A percentile compares a stretch with the other conserved stretches of the same genome.
These are phyloP conservation scores for Tokudaia muenninki DNA, from an alignment of 2,797 vertebrate genomes.

Conservation along the genomic window DNA sequence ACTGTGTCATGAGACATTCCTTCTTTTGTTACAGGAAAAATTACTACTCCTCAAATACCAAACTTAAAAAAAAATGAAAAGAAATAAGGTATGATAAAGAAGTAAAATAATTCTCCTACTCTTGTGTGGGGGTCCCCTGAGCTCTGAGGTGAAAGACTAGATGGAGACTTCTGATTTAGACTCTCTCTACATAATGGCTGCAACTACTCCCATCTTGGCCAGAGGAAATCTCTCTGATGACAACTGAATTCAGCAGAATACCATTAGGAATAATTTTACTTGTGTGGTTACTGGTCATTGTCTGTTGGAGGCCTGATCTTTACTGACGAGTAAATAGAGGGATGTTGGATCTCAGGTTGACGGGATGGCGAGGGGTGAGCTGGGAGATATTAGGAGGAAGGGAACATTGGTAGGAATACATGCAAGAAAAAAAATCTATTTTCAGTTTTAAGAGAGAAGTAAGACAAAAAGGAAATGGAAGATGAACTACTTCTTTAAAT, in stretches of 20 bases:
- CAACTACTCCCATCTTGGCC: accelerated
- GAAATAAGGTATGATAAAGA: not conserved
- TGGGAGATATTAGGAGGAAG: not conserved
- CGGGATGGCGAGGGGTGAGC: not conserved
- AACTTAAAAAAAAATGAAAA: too few relatives aligned
- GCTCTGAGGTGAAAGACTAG: not conserved
- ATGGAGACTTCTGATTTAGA: not conserved
- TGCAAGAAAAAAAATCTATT: not conserved
- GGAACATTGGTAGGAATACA: not conserved
- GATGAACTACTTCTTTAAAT: not conserved
- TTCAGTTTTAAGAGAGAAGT: not conserved
- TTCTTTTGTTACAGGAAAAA: not conserved
- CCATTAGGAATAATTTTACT: not conserved
- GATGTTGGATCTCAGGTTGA: not conserved
- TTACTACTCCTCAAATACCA: not conserved
- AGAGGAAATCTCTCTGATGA: not conserved
- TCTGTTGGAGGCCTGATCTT: not conserved
- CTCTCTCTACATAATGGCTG: not conserved
- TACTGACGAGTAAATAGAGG: not conserved
- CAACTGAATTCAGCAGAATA: not conserved
- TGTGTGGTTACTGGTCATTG: not conserved
- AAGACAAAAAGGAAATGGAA: not conserved
- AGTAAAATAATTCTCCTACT: not conserved
- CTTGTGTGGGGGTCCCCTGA: not conserved
- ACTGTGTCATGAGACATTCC: not conserved